Base-by-base conservation (phyloP, 2,888 invertebrate species). In the Atrina japonica region DNA sequence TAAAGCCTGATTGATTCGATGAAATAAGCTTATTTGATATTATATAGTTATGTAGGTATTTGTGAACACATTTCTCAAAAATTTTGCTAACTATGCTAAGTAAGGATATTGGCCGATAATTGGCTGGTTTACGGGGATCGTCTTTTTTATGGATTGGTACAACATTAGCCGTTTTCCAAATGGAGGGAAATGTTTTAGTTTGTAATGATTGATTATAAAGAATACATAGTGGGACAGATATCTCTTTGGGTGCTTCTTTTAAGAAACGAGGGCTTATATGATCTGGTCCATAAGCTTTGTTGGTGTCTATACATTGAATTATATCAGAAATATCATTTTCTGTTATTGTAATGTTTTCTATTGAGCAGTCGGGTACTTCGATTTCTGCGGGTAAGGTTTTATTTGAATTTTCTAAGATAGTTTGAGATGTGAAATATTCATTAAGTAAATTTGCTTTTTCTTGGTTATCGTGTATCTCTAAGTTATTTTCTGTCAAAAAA, bases 1-100 rank as follows among this genome's bases (percentile, higher is more conserved):
- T n/a, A n/a, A n/a, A n/a, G n/a, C n/a, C n/a, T n/a, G n/a, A n/a
- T n/a, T n/a, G n/a, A n/a, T n/a, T n/a, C n/a, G n/a, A n/a, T n/a
- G n/a, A n/a, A n/a, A n/a, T n/a, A 21, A 47, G 16, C 16, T 47
- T 47, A 21, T 47, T 47, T 9, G 47, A 9, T 47, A 47, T 16
- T 5, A 47, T 47, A 47, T 9, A 47, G 47, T 47, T 47, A 47
- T 47, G 47, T 9, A 47, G 5, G 16, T 47, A 47, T 47, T 47
- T 47, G 47, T 47, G 21, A n/a, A 47, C 47, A 47, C 47, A 47
- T 47, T 47, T 47, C 16, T 47, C 47, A 47, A 47, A 47, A 16
- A 47, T 47, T 47, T 47, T 47, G 7, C 47, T 16, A 9, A 47
- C 5, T 5, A 47, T 47, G 16, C 47, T 47, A 47, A 47, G 47